phyloP scores from a whole-genome alignment of 2,113 vertebrate genomes.

The Spizaetus ornatus region DNA sequence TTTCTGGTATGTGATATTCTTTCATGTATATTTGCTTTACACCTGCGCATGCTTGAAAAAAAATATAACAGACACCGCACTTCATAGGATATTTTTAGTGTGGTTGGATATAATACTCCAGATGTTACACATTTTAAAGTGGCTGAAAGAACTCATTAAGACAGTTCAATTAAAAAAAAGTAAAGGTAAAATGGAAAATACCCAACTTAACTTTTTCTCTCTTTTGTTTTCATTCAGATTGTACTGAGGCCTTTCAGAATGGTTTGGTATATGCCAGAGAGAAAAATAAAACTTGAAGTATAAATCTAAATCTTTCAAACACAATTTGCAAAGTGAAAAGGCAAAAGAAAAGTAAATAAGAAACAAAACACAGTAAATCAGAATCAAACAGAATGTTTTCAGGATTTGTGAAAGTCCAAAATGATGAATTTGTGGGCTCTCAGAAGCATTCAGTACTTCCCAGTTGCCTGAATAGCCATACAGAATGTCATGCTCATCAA shows the following conservation, averaged over 20 bases:
- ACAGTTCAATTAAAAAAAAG: neutral
- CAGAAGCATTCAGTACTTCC: neutral
- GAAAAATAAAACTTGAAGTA: neutral
- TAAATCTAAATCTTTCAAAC: neutral
- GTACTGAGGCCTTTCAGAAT: neutral
- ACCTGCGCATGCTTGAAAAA: neutral
- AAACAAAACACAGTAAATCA: neutral
- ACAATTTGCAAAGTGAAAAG: neutral
- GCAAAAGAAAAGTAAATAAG: neutral
- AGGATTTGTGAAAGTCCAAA: neutral
- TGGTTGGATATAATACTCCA: neutral
- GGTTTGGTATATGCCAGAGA: neutral
- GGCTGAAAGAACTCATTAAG: neutral
- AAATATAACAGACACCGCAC: neutral
- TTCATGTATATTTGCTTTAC: neutral
- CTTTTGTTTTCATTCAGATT: neutral
- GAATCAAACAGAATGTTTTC: neutral
- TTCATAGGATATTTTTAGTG: neutral
- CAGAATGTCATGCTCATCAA: neutral
- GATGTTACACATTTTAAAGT: neutral
- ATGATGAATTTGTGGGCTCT: neutral
- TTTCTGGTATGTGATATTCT: neutral
- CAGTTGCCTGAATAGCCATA: neutral
- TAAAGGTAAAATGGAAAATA: neutral
- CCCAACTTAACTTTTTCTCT: neutral